Percentiles rank a stretch among this genome's conserved stretches.
Evolutionary conservation across 2,113 vertebrate genomes (phyloP).

Genomic region (Propithecus coquereli): DNA sequence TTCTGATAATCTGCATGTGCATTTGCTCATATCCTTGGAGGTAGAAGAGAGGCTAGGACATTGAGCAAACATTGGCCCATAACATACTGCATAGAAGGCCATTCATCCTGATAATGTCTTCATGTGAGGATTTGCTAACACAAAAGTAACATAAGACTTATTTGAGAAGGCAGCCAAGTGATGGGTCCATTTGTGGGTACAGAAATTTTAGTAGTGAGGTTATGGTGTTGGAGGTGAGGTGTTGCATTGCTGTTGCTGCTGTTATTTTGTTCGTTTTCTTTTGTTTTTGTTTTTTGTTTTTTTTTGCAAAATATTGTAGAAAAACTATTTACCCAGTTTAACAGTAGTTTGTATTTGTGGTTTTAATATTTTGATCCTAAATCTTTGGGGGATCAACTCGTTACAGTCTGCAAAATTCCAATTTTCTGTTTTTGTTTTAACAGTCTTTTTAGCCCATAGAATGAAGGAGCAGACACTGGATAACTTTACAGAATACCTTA

Average conservation of each 20-base stretch:
- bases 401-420: neutral
- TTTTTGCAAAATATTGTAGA: neutral
- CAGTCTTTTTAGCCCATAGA: neutral
- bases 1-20: neutral
- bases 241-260: too few species aligned
- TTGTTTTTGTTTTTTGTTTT: neutral
- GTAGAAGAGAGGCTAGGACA: neutral
- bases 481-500: neutral
- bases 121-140: neutral
- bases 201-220: neutral
- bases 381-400: neutral
- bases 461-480: neutral
- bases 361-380: neutral
- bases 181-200: neutral
- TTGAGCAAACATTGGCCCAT: accelerated
- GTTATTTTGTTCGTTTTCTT: neutral
- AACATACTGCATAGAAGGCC: accelerated
- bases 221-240: neutral
- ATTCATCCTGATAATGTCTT: neutral
- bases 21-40: neutral
- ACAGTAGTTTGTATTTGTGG: neutral
- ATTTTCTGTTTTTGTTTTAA: neutral
- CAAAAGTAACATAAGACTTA: neutral
- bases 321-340: neutral
- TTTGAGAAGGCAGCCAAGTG: neutral